Evolutionary conservation across 2,888 invertebrate species (phyloP).

Genomic region (Eucriotettix oculatus): DNA sequence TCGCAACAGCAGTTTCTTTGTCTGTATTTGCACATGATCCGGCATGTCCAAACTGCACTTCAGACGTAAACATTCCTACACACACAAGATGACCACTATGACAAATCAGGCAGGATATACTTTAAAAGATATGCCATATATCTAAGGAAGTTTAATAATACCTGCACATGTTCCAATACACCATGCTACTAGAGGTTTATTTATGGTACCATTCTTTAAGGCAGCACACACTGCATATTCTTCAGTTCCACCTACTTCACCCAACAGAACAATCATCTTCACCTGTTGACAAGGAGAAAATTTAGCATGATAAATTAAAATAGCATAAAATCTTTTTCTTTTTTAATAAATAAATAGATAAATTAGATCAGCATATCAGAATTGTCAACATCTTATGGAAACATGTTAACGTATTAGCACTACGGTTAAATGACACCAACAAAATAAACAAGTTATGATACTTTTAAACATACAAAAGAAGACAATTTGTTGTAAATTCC

Average conservation of each 20-base stretch:
- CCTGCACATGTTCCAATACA: conserved; percentile 87
- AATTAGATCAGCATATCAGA: no score
- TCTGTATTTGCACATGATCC: conserved; percentile 94
- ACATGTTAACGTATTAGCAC: neutral
- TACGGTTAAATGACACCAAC: no score
- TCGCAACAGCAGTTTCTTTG: conserved; percentile 81
- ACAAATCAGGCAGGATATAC: neutral
- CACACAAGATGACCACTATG: neutral
- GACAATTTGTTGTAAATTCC: no score
- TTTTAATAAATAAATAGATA: no score
- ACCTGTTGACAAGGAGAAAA: conserved; percentile 35
- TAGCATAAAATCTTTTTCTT: no score
- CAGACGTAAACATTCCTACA: conserved; percentile 53
- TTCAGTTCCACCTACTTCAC: conserved; percentile 97
- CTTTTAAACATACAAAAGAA: no score
- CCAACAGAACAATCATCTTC: conserved; percentile 88
- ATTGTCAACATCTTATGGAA: no score
- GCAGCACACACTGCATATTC: conserved; percentile 93
- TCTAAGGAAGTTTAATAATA: conserved; percentile 12
- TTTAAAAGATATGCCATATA: neutral
- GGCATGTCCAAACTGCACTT: conserved; percentile 98
- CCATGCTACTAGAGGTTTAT: conserved; percentile 95
- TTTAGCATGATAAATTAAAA: no score
- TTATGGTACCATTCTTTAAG: conserved; percentile 59
- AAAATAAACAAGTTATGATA: no score